Evolutionary conservation across 2,113 vertebrate genomes (phyloP), one percentile per base, ranked within the genome.

Genomic region (Ptychochromis oligacanthus): DNA sequence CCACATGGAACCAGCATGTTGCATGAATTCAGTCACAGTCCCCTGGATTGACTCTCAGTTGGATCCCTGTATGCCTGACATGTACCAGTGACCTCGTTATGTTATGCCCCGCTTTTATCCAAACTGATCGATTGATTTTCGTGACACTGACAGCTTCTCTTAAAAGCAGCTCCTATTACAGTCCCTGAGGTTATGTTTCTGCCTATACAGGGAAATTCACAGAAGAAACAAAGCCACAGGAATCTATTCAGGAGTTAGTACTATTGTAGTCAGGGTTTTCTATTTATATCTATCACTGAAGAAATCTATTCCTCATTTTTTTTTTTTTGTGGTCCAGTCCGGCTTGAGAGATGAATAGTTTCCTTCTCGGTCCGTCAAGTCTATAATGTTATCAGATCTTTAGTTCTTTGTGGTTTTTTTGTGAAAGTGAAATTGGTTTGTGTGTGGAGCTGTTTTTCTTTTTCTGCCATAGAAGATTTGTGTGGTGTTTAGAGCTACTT

Each of bases 81-180:
- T 57, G 36, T 61, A 79, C 62, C 79, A 64, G 18, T 81, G 79
- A 80, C 79, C 75, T 85, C 55, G 18, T 86, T 81, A 78, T 74
- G 34, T 77, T 87, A 18, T 80, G 75, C 38, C 26, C 59, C 54
- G 75, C 76, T 91, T 90, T 89, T 88, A 87, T 84, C 40, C 43
- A 36, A 52, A 86, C 86, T 67, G 43, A 46, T 91, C 10, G 7
- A 82, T 87, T 31, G 74, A 82, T 86, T 86, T 79, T 18, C 62
- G 52, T 57, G 52, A 62, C 65, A 64, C 28, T 64, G 67, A 77
- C 15, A 7, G 22, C 49, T 81, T 70, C 6, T 24, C 7, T 83
- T 87, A 49, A 81, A 91, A 65, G 26, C 22, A 1, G 40, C n/a
- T 86, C 12, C 17, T 62, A 20, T 81, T 76, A 43, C 59, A 40